Conservation (phyloP, 2,113 vertebrate genomes). For the Thinocorus orbignyianus region DNA sequence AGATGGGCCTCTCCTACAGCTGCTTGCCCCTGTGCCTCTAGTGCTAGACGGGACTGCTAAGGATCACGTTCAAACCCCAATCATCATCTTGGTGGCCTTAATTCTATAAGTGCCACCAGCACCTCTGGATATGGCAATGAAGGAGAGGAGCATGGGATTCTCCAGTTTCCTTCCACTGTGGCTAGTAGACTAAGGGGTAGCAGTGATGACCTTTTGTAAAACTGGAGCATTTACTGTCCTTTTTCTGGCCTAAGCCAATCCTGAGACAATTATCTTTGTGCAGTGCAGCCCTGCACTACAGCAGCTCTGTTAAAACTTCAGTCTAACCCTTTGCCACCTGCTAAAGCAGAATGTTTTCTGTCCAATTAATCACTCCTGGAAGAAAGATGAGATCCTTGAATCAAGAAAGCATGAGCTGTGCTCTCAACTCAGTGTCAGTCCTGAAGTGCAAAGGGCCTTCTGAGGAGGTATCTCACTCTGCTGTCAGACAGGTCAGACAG, state of each 20-base stretch:
- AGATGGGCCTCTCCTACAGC: neutral
- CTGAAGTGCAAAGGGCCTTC: constrained; percentile 33
- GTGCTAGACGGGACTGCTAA: neutral
- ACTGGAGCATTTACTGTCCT: neutral
- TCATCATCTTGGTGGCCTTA: neutral
- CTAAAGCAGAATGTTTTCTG: constrained; percentile 48
- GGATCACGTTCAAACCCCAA: neutral
- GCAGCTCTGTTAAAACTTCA: constrained; percentile 27
- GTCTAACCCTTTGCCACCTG: constrained; percentile 43
- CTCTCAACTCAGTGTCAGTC: constrained; percentile 11
- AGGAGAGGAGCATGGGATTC: neutral
- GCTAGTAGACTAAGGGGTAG: neutral
- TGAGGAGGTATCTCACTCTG: neutral
- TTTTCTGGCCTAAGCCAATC: neutral
- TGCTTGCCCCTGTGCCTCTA: neutral
- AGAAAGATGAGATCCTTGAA: constrained; percentile 39
- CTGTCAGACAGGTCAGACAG: constrained; percentile 22
- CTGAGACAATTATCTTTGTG: constrained; percentile 40
- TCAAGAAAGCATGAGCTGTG: constrained; percentile 19
- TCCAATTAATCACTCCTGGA: constrained; percentile 50
- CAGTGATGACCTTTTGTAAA: neutral
- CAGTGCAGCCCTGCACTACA: neutral
- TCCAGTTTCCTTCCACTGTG: neutral
- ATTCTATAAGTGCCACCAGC: neutral
- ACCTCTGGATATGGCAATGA: neutral